Evolutionary conservation across 2,888 invertebrate genomes (phyloP).

Genomic region (Amphipoea lucens): DNA sequence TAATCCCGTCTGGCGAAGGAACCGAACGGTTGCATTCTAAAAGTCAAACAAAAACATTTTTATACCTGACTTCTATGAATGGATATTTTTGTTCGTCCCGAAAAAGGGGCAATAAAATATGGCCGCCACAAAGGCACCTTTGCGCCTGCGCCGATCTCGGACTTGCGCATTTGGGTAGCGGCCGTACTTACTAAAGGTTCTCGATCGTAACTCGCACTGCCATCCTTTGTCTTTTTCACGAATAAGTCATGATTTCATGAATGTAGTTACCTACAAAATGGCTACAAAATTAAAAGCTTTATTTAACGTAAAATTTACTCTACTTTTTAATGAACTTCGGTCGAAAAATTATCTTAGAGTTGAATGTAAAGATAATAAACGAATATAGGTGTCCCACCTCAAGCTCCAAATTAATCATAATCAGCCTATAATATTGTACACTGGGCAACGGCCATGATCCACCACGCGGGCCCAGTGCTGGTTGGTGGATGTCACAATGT

Average conservation of each 20-base stretch:
- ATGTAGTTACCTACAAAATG: not conserved
- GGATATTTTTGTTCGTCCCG: conserved; percentile 83
- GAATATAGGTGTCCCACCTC: not conserved
- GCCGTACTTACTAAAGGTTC: conserved; percentile 50
- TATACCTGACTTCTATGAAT: conserved; percentile 89
- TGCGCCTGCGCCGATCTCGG: conserved; percentile 83
- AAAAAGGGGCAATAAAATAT: conserved; percentile 86
- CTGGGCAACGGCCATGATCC: too few species aligned
- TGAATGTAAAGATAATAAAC: not conserved
- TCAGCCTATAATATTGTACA: too few species aligned
- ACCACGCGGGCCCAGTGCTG: too few species aligned
- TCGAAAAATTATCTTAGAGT: too few species aligned
- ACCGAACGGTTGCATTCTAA: conserved; percentile 72
- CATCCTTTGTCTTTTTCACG: not conserved
- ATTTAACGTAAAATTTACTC: not conserved
- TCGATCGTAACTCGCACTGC: conserved; percentile 45
- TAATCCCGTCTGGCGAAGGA: conserved; percentile 71
- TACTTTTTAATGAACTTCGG: not conserved
- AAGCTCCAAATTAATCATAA: not conserved
- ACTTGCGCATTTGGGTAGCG: conserved; percentile 83
- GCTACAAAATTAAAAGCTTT: not conserved
- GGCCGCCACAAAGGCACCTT: conserved; percentile 88
- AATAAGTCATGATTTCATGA: not conserved
- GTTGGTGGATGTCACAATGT: too few species aligned
- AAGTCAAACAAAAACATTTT: conserved; percentile 77